Conservation (phyloP, 2,113 vertebrate species). For the Capreolus pygargus region DNA sequence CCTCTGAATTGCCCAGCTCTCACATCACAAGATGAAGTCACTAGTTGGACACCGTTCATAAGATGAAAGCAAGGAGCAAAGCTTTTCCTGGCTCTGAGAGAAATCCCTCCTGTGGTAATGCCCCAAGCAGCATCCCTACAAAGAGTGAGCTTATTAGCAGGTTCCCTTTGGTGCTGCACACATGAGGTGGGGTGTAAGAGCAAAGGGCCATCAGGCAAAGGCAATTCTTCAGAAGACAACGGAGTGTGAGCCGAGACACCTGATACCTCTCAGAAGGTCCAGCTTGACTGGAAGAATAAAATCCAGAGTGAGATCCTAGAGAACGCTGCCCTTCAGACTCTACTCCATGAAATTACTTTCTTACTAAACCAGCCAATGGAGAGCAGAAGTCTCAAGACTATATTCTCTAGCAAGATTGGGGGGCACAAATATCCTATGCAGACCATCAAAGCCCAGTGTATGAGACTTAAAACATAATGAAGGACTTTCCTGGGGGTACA, state of each 20-base stretch:
- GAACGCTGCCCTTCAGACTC: fast-evolving
- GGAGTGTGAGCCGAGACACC: not conserved
- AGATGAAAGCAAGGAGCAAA: not conserved
- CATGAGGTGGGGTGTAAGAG: fast-evolving
- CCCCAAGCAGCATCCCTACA: not conserved
- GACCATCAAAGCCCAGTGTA: not conserved
- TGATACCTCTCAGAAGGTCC: not conserved
- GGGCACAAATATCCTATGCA: not conserved
- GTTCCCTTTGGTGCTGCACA: fast-evolving
- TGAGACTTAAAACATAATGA: not conserved
- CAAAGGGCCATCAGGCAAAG: not conserved
- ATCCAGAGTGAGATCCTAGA: too few species aligned
- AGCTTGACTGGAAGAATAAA: not conserved
- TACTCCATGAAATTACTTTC: not conserved
- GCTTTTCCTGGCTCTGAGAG: not conserved
- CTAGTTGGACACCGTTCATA: not conserved
- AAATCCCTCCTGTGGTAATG: not conserved
- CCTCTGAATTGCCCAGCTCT: not conserved
- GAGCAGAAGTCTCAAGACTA: too few species aligned
- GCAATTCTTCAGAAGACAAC: not conserved
- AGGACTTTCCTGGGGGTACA: not conserved
- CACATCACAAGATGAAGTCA: not conserved
- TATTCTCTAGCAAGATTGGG: not conserved
- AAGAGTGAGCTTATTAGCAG: fast-evolving
- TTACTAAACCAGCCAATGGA: not conserved